A percentile compares a stretch with the other conserved stretches of the same genome.
Conservation (phyloP, 2,797 vertebrate genomes). For the Parauchenoglanis ngamensis region DNA sequence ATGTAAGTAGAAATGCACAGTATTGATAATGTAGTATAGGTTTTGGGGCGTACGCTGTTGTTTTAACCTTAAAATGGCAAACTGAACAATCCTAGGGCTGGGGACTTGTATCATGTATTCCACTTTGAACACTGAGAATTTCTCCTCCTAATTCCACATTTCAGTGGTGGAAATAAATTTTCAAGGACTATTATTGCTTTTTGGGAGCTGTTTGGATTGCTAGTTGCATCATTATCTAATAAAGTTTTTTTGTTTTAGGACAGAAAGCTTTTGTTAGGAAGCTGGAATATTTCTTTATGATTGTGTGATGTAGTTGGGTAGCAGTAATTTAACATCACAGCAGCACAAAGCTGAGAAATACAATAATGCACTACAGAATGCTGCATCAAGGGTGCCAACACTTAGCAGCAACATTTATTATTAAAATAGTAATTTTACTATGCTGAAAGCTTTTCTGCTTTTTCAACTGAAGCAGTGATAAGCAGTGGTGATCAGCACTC, state of each 20-base stretch:
- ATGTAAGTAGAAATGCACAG: background rate
- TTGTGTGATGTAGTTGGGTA: background rate
- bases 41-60: background rate
- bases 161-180: too few species aligned
- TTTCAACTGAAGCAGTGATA: too few species aligned
- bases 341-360: background rate
- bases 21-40: background rate
- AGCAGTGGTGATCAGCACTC: too few species aligned
- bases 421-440: background rate
- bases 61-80: background rate
- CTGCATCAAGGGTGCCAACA: background rate
- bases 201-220: background rate
- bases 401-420: background rate
- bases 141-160: background rate
- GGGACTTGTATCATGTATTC: background rate
- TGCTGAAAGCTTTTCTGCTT: background rate
- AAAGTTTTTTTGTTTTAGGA: background rate
- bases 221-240: background rate
- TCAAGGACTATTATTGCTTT: background rate
- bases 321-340: background rate
- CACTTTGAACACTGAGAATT: background rate
- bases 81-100: background rate
- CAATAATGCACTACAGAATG: background rate
- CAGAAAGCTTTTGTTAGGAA: background rate
- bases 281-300: background rate